Conservation (phyloP, 1,140 invertebrate genomes). For the Cardiocondyla obscurior region DNA sequence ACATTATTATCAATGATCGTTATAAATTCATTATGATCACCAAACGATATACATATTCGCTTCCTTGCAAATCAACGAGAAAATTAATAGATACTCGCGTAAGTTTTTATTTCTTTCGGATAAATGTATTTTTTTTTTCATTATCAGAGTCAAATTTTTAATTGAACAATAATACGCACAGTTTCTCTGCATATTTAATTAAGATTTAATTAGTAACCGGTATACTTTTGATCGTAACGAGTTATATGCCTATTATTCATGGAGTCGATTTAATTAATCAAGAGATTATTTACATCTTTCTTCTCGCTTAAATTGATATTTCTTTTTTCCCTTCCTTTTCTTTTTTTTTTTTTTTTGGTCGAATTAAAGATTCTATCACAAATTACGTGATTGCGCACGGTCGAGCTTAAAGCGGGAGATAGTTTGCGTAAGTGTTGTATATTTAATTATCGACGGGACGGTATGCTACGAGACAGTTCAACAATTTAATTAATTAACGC, state of each 20-base stretch:
- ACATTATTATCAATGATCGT: slow-evolving; percentile 37
- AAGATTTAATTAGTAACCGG: slow-evolving; percentile 4
- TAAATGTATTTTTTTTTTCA: not conserved
- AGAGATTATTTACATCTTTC: not conserved
- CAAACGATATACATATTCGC: not conserved
- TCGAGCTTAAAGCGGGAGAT: not conserved
- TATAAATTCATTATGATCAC: not conserved
- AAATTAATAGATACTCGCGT: not conserved
- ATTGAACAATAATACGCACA: not conserved
- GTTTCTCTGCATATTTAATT: not conserved
- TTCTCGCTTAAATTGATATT: not conserved
- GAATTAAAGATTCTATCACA: not conserved
- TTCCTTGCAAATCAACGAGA: not conserved
- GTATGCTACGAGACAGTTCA: not conserved
- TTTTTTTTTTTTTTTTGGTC: not conserved
- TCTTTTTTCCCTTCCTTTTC: not conserved
- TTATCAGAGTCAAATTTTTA: not conserved
- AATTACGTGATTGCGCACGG: not conserved
- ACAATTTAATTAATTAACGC: slow-evolving; percentile 7
- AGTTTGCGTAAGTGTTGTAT: not conserved
- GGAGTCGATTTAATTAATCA: not conserved
- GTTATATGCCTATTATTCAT: not conserved
- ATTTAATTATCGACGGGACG: slow-evolving; percentile 18
- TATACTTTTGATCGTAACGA: not conserved
- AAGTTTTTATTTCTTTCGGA: not conserved